A percentile compares a stretch with the other conserved stretches of the same genome.
Conservation (phyloP, 2,888 invertebrate genomes). For the Agapetus fuscipes region DNA sequence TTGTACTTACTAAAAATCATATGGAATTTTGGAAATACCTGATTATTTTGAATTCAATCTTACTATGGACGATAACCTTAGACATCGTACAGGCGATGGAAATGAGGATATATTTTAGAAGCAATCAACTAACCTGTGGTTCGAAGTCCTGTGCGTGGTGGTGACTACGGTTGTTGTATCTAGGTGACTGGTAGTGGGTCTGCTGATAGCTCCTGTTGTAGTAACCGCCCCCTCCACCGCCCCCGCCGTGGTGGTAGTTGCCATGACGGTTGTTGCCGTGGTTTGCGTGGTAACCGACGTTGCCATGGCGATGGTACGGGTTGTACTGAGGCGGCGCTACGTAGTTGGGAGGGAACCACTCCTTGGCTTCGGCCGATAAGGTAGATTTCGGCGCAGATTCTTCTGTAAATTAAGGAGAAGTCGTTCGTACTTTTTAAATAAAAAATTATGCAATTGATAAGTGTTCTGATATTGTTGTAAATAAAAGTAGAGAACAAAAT, state of each 20-base stretch:
- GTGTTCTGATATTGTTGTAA: neutral
- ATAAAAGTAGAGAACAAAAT: too few species aligned
- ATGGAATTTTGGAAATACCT: too few species aligned
- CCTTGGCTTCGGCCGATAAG: conserved; percentile 49
- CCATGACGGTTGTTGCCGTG: conserved; percentile 5
- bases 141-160: conserved; percentile 30
- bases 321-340: conserved; percentile 22
- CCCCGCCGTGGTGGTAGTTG: conserved; percentile 4
- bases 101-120: too few species aligned
- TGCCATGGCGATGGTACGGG: conserved; percentile 7
- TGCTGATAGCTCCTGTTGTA: neutral
- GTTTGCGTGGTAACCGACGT: conserved; percentile 10
- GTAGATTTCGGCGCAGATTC: conserved; percentile 28
- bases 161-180: conserved; percentile 30
- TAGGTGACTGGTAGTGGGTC: conserved; percentile 9
- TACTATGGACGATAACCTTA: too few species aligned
- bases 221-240: conserved; percentile 1
- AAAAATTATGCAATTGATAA: neutral
- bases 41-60: too few species aligned
- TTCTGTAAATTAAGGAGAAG: neutral
- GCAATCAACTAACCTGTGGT: conserved; percentile 14
- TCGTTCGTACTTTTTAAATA: neutral
- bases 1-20: too few species aligned
- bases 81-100: too few species aligned
- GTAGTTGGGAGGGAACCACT: conserved; percentile 50